Conservation (phyloP, 2,113 vertebrate genomes). For the Otis tarda region DNA sequence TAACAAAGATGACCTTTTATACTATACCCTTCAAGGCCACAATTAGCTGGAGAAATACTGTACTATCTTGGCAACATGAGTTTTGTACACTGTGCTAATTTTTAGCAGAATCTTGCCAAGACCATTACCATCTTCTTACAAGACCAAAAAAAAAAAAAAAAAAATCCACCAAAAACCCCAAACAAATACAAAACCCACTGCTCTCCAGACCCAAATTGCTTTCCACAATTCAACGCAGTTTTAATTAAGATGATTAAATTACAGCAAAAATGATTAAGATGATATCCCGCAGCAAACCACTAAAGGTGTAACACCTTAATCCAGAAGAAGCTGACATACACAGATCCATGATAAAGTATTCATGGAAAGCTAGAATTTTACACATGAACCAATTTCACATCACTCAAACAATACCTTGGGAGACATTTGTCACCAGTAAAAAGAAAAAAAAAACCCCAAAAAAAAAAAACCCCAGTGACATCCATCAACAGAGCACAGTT, state of each 20-base stretch:
- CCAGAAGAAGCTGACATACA: not conserved
- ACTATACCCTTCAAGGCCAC: conserved; percentile 56
- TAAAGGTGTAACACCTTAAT: conserved; percentile 54
- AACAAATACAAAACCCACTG: conserved; percentile 10
- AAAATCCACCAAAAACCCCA: too few relatives aligned
- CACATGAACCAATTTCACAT: conserved; percentile 55
- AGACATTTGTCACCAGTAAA: conserved; percentile 56
- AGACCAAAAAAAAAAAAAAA: not conserved
- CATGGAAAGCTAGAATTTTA: conserved; percentile 42
- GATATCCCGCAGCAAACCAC: conserved; percentile 47
- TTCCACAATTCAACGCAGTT: conserved; percentile 47
- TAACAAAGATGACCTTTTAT: conserved; percentile 69
- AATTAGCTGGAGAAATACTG: conserved; percentile 58
- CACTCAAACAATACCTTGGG: conserved; percentile 61
- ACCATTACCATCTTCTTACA: conserved; percentile 20
- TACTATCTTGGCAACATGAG: conserved; percentile 49
- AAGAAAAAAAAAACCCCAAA: conserved; percentile 28
- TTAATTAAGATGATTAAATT: conserved; percentile 66
- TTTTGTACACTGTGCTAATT: conserved; percentile 39
- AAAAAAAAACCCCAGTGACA: conserved; percentile 41
- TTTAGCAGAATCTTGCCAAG: conserved; percentile 44
- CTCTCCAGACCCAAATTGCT: conserved; percentile 60
- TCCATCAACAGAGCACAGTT: conserved; percentile 60
- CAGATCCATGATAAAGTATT: conserved; percentile 17
- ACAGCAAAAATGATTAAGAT: conserved; percentile 63